A percentile compares a stretch with the other conserved stretches of the same genome.
These are phyloP conservation scores for Cataglyphis altisquamis DNA, from an alignment of 2,888 invertebrate species.

Conservation along the genomic window DNA sequence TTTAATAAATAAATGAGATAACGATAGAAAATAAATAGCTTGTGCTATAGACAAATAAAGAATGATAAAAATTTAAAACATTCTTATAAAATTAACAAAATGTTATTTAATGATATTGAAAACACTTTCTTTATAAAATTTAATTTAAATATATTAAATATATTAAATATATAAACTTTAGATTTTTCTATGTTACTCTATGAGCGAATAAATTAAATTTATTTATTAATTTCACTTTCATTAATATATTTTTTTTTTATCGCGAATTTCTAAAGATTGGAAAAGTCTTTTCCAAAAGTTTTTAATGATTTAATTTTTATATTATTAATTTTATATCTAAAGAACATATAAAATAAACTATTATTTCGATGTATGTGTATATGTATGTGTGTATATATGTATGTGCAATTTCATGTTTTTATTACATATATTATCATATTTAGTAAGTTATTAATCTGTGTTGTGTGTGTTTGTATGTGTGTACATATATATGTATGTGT, in stretches of 20 bases:
- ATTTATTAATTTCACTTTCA: constrained; percentile 20
- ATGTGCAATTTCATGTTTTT: background rate
- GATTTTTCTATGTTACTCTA: constrained; percentile 49
- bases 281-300: constrained; percentile 56
- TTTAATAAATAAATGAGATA: constrained; percentile 20
- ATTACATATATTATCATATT: background rate
- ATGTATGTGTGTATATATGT: background rate
- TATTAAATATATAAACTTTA: constrained; percentile 16
- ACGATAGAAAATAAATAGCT: constrained; percentile 74
- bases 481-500: constrained; percentile 14
- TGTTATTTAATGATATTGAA: constrained; percentile 36
- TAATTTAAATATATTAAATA: constrained; percentile 22
- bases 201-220: constrained; percentile 16
- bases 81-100: constrained; percentile 41
- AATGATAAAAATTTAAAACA: constrained; percentile 43
- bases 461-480: background rate
- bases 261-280: constrained; percentile 39
- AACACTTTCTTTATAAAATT: constrained; percentile 8
- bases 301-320: constrained; percentile 54
- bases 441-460: background rate
- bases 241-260: constrained; percentile 48
- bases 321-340: constrained; percentile 50
- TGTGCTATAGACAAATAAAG: constrained; percentile 80
- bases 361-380: constrained; percentile 54
- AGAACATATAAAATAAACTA: constrained; percentile 57